These are phyloP conservation scores for Oceanites oceanicus DNA, from an alignment of 2,113 vertebrate species.

Conservation along the genomic window DNA sequence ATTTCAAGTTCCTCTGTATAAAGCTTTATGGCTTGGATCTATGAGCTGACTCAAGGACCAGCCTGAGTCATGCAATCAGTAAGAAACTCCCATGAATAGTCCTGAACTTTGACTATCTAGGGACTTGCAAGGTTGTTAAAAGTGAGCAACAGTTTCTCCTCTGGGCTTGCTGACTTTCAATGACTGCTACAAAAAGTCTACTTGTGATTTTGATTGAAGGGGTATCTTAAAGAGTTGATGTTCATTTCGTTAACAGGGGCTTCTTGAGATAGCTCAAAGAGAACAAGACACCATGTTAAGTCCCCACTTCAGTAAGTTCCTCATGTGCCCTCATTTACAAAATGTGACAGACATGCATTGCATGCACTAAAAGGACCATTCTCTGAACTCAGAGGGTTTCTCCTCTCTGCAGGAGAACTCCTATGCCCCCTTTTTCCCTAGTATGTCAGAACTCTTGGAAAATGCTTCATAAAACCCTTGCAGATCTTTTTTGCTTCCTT, in stretches of 20 bases:
- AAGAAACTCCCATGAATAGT: background rate
- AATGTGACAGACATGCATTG: background rate
- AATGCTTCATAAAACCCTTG: background rate
- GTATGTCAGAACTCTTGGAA: background rate
- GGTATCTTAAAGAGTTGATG: background rate
- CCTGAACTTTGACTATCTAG: background rate
- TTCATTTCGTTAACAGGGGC: background rate
- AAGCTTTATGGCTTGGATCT: background rate
- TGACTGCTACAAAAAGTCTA: background rate
- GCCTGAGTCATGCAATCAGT: fast-evolving
- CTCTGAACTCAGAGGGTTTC: background rate
- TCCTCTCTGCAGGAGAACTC: background rate
- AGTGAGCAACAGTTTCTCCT: background rate
- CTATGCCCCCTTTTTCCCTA: background rate
- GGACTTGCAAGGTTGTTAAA: background rate
- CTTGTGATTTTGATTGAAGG: background rate
- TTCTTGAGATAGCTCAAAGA: background rate
- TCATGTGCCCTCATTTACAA: background rate
- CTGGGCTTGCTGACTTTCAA: background rate
- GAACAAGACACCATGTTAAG: background rate
- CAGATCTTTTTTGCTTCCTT: background rate
- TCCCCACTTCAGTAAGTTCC: background rate
- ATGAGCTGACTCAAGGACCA: background rate
- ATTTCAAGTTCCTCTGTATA: background rate
- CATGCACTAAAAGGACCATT: background rate